A percentile compares a stretch with the other conserved stretches of the same genome.
These are phyloP conservation scores for Lepus americanus DNA, from an alignment of 2,113 vertebrate genomes.

Conservation along the genomic window DNA sequence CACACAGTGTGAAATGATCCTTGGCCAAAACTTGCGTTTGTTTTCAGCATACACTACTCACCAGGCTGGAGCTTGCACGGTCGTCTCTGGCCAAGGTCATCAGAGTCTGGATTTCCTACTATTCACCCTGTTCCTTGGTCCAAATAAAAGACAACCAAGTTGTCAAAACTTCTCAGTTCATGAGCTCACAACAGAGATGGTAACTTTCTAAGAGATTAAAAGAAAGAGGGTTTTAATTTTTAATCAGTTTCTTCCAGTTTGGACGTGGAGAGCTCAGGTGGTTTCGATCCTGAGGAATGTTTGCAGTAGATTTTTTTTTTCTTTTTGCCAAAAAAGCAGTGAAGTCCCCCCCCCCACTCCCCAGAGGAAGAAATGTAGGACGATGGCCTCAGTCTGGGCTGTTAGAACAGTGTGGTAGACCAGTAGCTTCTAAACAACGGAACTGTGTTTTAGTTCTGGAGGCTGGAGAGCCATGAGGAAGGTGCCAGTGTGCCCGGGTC, in stretches of 20 bases:
- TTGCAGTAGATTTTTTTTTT: slow-evolving; percentile 15
- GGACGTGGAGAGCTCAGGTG: not conserved
- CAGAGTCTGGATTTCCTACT: not conserved
- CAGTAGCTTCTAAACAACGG: not conserved
- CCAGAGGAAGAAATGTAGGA: not conserved
- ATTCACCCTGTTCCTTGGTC: not conserved
- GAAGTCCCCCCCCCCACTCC: not conserved
- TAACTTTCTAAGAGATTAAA: not conserved
- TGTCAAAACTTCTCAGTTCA: not conserved
- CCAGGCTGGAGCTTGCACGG: not conserved
- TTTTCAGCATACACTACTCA: not conserved
- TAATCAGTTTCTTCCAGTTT: not conserved
- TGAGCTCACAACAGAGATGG: not conserved
- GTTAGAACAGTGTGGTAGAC: accelerated
- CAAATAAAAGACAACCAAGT: not conserved
- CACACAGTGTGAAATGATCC: not conserved
- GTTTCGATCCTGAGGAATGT: not conserved
- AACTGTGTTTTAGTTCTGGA: not conserved
- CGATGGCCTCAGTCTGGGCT: not conserved
- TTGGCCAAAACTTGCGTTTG: not conserved
- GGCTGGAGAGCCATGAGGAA: not conserved
- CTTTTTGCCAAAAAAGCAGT: not conserved
- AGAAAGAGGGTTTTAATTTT: not conserved
- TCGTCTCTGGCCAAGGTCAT: not conserved
- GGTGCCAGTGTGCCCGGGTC: accelerated